Conservation (phyloP, 2,797 vertebrate species). For the Ara ararauna region DNA sequence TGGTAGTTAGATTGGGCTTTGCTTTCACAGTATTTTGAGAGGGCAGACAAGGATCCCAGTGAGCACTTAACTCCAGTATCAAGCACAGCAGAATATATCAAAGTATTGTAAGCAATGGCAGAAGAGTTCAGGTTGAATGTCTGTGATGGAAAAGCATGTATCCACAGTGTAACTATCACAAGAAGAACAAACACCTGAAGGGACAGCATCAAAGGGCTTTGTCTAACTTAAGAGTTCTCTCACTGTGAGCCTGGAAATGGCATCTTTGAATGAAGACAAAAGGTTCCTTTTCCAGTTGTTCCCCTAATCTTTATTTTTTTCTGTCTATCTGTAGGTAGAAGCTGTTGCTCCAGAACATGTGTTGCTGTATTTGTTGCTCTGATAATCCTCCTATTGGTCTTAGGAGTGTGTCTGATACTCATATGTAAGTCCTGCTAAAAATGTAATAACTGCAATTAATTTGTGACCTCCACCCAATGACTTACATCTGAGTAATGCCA, state of each 20-base stretch:
- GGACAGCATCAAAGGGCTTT: background rate
- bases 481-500: background rate
- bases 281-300: background rate
- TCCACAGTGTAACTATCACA: accelerated
- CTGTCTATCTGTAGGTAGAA: background rate
- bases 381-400: background rate
- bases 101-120: background rate
- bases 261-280: background rate
- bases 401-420: background rate
- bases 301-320: background rate
- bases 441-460: background rate
- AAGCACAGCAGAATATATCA: background rate
- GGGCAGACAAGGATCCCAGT: background rate
- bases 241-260: background rate
- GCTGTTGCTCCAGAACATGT: background rate
- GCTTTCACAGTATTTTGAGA: background rate
- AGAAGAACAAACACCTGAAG: background rate
- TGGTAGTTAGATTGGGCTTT: background rate
- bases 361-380: background rate
- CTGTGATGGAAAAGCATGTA: background rate
- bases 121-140: background rate
- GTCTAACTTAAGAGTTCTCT: background rate
- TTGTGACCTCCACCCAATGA: background rate
- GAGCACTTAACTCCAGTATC: background rate
- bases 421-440: background rate